Evolutionary conservation across 2,113 vertebrate species (phyloP).

Genomic region (Antigone vipio): DNA sequence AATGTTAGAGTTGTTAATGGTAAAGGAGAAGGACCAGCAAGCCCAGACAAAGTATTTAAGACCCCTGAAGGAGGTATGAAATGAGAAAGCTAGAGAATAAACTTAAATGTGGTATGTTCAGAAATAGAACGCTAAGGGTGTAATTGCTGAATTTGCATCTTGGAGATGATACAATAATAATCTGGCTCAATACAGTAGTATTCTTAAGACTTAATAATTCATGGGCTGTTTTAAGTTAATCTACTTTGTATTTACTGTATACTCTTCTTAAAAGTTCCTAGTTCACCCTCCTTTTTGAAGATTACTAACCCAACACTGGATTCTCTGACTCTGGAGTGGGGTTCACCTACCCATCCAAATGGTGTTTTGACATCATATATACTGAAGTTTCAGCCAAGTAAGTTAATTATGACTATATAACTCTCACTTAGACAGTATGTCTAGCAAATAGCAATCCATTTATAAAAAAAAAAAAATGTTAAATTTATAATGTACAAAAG

Average conservation of each 20-base stretch:
- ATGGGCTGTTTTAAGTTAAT: neutral
- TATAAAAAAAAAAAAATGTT: neutral
- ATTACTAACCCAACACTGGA: constrained; percentile 84
- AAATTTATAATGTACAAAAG: neutral
- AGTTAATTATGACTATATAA: constrained; percentile 52
- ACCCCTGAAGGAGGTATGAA: constrained; percentile 93
- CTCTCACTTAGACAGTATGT: neutral
- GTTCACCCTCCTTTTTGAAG: constrained; percentile 82
- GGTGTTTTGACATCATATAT: constrained; percentile 90
- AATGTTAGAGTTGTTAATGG: constrained; percentile 88
- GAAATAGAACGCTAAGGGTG: neutral
- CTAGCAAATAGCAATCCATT: neutral
- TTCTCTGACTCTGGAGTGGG: constrained; percentile 92
- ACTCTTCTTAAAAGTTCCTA: constrained; percentile 82
- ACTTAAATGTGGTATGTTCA: neutral
- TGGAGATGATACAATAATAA: neutral
- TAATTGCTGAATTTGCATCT: neutral
- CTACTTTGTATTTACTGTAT: neutral
- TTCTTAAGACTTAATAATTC: neutral
- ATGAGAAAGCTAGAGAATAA: neutral
- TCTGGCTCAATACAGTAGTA: neutral
- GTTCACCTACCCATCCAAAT: constrained; percentile 85
- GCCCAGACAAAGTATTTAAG: constrained; percentile 77
- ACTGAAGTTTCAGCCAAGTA: constrained; percentile 93
- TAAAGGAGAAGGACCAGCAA: constrained; percentile 90